Evolutionary conservation across 2,113 vertebrate species (phyloP), one percentile per base, ranked within the genome.

Genomic region (Brienomyrus brachyistius): DNA sequence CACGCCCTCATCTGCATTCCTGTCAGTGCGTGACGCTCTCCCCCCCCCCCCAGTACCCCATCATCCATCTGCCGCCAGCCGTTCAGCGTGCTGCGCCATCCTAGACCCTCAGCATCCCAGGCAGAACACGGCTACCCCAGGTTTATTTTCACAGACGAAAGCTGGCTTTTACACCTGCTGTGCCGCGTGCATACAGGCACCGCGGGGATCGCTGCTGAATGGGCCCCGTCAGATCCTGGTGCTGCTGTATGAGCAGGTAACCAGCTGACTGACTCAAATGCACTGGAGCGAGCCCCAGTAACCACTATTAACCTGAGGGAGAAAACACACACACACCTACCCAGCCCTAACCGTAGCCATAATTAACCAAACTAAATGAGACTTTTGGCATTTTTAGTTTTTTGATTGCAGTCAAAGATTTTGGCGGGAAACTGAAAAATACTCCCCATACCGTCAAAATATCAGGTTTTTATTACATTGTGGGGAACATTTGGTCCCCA

Each of bases 31-130:
- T 92, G 91, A 94, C 40, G 19, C 19, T 11, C 31, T 35, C n/a
- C 70, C 70, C 31, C 31, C 17, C 43, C 43, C 19, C 40, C 80
- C 21, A 94, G 92, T 27, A n/a, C 89, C 93, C 94, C 92, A 94
- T 92, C 27, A 88, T 90, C 93, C 95, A 96, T 96, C 95, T 96
- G 95, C 94, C 93, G 92, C 91, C 85, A 27, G 21, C 9, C 45
- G 15, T 74, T 45, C 43, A 21, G 50, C 40, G 8, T 2, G 27
- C 50, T 43, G 15, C 7, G 43, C 43, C 35, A 47, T 48, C 15
- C 35, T 6, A 43, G 35, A 17, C 15, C 35, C 35, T 80, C 56
- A 88, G 35, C 87, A 35, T 45, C 86, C 10, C 35, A 82, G 62
- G 70, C 47, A 19, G 11, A 66, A 35, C 23, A 35, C 43, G 35